Evolutionary conservation across 2,888 invertebrate genomes (phyloP), one percentile per base, ranked within the genome.

Genomic region (Sphaerophoria taeniata): DNA sequence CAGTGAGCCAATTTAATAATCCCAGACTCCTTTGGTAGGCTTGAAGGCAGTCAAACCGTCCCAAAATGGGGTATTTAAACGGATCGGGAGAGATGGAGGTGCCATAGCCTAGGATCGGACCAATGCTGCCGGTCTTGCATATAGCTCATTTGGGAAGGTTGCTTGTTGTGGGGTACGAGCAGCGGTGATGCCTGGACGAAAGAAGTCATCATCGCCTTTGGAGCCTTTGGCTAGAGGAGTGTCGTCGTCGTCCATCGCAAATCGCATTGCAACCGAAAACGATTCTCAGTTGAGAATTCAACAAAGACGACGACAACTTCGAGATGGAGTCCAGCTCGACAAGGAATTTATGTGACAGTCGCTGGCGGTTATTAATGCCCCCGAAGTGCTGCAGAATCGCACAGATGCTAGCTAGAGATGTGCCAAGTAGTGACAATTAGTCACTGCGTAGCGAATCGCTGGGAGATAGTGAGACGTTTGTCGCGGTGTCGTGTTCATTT

Each of bases 201-300:
- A 81, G 69, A 85, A 85, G 85, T 85, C 81, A 85, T 85, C 85
- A 85, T 85, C 85, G 73, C 85, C 73, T 85, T 69, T 53, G 33
- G 51, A 76, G 53, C 69, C 72, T 70, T 76, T 77, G 76, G 70
- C 69, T 85, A 77, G 69, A 69, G 34, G 43, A 24, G 36, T 55
- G 56, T 7, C 53, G 16, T 16, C 55, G 33, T 34, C n/a, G 36
- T 61, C 61, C n/a, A 45, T 61, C 31, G 31, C n/a, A 33, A 47
- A 47, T 34, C 4, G 11, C 39, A 11, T 16, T 6, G 11, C 34
- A 34, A 49, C 11, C 31, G 12, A 34, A 9, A n/a, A 12, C 45
- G n/a, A 61, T 58, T 14, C 36, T 43, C 43, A 9, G 3, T 7
- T 6, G 6, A 39, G 55, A 31, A 6, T n/a, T 7, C 43, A 4